Base-by-base conservation (phyloP, 2,888 invertebrate genomes). In the Halocaridina rubra region DNA sequence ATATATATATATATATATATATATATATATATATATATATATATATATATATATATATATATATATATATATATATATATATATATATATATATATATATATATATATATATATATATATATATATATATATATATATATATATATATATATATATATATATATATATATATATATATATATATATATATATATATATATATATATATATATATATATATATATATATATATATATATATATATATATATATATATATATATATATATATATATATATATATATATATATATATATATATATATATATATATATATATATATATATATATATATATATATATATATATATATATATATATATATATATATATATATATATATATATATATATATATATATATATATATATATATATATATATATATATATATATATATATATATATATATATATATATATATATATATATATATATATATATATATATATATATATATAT, bases 291-390 rank as follows among this genome's bases (percentile, higher is more conserved):
- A n/a, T n/a, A n/a, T n/a, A n/a, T n/a, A n/a, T n/a, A n/a, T n/a
- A n/a, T n/a, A n/a, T n/a, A n/a, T n/a, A 61, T 61, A 61, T 13
- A 13, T 13, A 61, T 61, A 61, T 13, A 13, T 13, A 61, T 61
- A 61, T 61, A 13, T 13, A 61, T 61, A 61, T 13, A 13, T 13
- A 61, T 61, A 61, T 13, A 13, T 13, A 61, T 61, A 61, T 13
- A 13, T 13, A 22, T 61, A 61, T 7, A 13, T 61, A 61, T 61
- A 61, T 61, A 61, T 61, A 61, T 61, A 61, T 61, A 61, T 61
- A 61, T 61, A 61, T 61, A 61, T 61, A 61, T 61, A 61, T 61
- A 61, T 61, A 61, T 61, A 61, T 61, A 61, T 61, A 61, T 61
- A 61, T 61, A 61, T 61, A 61, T 61, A 61, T 61, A 61, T 61